Percentiles rank a stretch among this genome's conserved stretches.
These are phyloP conservation scores for Sebastes minor DNA, from an alignment of 2,797 vertebrate genomes.

Conservation along the genomic window DNA sequence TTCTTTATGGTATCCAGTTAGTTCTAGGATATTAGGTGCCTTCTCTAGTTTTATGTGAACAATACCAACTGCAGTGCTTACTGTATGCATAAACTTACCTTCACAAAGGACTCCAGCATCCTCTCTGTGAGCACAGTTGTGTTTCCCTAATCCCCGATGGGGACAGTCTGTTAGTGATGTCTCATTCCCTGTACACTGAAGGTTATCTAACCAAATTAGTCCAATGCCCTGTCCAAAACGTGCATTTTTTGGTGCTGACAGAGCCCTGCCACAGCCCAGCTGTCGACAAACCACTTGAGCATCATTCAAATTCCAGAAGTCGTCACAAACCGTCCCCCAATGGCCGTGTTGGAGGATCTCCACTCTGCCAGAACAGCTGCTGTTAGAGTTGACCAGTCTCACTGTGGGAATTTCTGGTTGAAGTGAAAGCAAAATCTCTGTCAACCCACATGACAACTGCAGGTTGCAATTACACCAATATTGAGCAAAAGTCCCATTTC, in stretches of 20 bases:
- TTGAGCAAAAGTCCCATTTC: too few species aligned
- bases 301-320: not conserved
- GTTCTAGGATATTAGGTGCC: not conserved
- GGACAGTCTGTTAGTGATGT: not conserved
- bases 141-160: fast-evolving
- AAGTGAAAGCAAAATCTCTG: not conserved
- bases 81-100: not conserved
- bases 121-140: not conserved
- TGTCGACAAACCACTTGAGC: not conserved
- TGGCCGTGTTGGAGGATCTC: not conserved
- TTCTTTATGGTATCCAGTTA: too few species aligned
- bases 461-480: not conserved
- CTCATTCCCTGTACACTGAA: not conserved
- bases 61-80: not conserved
- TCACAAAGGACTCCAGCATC: not conserved
- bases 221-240: not conserved
- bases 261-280: not conserved
- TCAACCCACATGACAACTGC: not conserved
- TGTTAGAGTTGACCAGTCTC: fast-evolving
- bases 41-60: not conserved
- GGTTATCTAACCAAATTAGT: not conserved
- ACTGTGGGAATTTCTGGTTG: not conserved
- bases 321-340: not conserved
- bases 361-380: not conserved
- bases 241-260: not conserved